These are phyloP conservation scores for Polydrusus cervinus DNA, from an alignment of 2,888 invertebrate species.

Conservation along the genomic window DNA sequence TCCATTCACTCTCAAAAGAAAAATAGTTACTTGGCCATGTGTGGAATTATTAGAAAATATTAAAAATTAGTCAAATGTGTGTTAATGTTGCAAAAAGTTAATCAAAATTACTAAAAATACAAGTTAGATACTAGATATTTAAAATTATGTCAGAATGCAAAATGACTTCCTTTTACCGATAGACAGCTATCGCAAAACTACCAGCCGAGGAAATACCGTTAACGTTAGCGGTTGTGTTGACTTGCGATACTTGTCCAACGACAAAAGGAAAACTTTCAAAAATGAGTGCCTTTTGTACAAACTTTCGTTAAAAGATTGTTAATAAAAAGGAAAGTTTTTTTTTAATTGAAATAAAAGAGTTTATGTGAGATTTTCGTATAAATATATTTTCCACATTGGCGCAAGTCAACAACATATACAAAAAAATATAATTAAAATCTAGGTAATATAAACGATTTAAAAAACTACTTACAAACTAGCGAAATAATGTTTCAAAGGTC, in stretches of 20 bases:
- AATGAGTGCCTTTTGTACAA: conserved; percentile 45
- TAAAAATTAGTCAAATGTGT: conserved; percentile 59
- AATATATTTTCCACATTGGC: conserved; percentile 73
- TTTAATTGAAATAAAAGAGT: conserved; percentile 59
- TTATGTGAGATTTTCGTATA: conserved; percentile 67
- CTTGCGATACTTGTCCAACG: conserved; percentile 23
- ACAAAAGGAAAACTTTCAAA: conserved; percentile 21
- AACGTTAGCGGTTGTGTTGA: conserved; percentile 22
- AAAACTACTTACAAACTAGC: conserved; percentile 65
- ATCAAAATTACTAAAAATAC: conserved; percentile 50
- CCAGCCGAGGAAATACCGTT: neutral
- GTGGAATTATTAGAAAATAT: conserved; percentile 68
- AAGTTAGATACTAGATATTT: conserved; percentile 45
- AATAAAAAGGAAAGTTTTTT: conserved; percentile 23
- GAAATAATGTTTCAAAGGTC: conserved; percentile 25
- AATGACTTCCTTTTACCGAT: conserved; percentile 26
- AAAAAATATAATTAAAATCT: conserved; percentile 68
- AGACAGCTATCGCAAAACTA: conserved; percentile 26
- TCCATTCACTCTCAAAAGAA: conserved; percentile 47
- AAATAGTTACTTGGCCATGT: conserved; percentile 72
- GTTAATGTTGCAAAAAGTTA: conserved; percentile 60
- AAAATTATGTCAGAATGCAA: conserved; percentile 31
- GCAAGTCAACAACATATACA: conserved; percentile 72
- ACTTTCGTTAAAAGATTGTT: conserved; percentile 19
- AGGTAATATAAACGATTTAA: conserved; percentile 65